Base-by-base conservation (phyloP, 2,797 vertebrate species). In the Furcifer pardalis region DNA sequence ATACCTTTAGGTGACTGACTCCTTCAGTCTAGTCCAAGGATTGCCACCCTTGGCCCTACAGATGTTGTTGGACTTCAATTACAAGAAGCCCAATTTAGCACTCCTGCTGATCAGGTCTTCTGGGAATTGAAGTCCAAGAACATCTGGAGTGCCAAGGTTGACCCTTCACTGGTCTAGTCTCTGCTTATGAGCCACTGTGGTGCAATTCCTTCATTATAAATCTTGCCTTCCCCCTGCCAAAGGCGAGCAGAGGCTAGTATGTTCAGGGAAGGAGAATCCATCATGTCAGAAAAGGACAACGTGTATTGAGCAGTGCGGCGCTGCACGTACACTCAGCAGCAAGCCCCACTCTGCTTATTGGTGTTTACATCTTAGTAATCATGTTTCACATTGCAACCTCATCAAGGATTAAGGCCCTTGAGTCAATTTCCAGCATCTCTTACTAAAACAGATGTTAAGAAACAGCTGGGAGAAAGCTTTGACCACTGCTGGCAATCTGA, bases 401-500 rank as follows among this genome's bases (percentile, higher is more conserved):
- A 40, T 75, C 32, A 17, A 27, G 15, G 23, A 66, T 42, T 77
- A 75, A 75, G 46, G 35, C 15, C 27, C 27, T 27, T 37, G 42
- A 35, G 46, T 32, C 9, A 63, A 90, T 87, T 13, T 32, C 37
- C 66, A 49, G 85, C n/a, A n/a, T 68, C 82, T 25, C 1, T 74
- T 32, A 32, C 23, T 4, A 56, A 56, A 17, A 21, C 27, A 44
- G 10, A 73, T 21, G 25, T 81, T 73, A 40, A 35, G n/a, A 66
- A 79, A 81, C n/a, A 44, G 12, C 35, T 73, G 60, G 42, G 62
- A 30, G n/a, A n/a, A n/a, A n/a, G 74, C 1, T 6, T 37, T 17
- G 32, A 37, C 42, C 19, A 27, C 6, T 27, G 25, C 8, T 69
- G 25, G 44, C 46, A 7, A 21, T 52, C 49, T 23, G 62, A 65